These are phyloP conservation scores for Zonitis immaculata DNA, from an alignment of 2,888 invertebrate genomes.

Conservation along the genomic window DNA sequence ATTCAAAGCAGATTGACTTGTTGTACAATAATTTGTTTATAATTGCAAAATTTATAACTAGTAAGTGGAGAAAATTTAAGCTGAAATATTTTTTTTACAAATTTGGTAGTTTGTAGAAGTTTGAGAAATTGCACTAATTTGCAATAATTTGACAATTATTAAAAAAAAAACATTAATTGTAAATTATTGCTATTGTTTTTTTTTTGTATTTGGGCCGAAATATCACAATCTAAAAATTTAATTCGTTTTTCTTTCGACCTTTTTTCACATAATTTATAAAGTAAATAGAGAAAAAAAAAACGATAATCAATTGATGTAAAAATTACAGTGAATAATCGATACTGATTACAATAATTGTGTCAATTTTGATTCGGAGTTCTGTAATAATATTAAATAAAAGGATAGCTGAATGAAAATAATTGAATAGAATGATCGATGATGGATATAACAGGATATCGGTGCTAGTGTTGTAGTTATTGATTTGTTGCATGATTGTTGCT, in stretches of 20 bases:
- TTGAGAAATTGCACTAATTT: conserved; percentile 13
- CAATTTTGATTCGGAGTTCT: conserved; percentile 17
- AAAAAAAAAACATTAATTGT: conserved; percentile 5
- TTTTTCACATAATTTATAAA: background rate
- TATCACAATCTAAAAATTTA: conserved; percentile 9
- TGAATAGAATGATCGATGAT: conserved; percentile 4
- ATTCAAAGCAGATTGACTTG: background rate
- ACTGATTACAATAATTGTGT: conserved; percentile 16
- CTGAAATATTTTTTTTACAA: conserved; percentile 22
- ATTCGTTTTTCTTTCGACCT: background rate
- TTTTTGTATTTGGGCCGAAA: conserved; percentile 15
- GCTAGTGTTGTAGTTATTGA: conserved; percentile 39
- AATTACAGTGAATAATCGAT: background rate
- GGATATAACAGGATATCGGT: conserved; percentile 33
- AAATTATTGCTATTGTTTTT: conserved; percentile 15
- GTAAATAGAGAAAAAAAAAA: too few relatives aligned
- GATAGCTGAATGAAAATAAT: conserved; percentile 12
- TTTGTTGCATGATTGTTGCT: conserved; percentile 41
- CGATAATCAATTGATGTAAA: background rate
- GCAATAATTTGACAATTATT: conserved; percentile 16
- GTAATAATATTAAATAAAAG: conserved; percentile 10
- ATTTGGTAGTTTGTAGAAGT: conserved; percentile 20
- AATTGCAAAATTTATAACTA: conserved; percentile 1
- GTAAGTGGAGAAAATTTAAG: conserved; percentile 19
- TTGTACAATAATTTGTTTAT: conserved; percentile 6